Evolutionary conservation across 2,888 invertebrate genomes (phyloP), one percentile per base, ranked within the genome.

Genomic region (Deilephila porcellus): DNA sequence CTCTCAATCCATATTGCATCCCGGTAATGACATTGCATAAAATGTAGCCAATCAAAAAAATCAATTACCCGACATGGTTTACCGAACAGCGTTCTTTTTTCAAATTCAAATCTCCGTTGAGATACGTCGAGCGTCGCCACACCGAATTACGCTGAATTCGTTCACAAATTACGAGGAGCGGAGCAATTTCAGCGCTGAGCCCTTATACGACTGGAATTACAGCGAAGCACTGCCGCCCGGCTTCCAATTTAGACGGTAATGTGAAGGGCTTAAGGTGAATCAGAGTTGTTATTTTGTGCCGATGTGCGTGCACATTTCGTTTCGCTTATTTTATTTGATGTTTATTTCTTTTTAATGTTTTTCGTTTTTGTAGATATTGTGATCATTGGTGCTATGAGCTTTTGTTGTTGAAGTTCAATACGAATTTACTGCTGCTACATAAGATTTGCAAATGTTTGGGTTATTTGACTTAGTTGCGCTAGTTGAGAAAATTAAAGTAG

Each of bases 241-340:
- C 67, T 74, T 74, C 76, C 76, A 74, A 76, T 76, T 74, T 74
- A 74, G 73, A 52, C 60, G 45, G 73, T 76, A 76, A 76, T 76
- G 76, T 74, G 72, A 74, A 73, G 76, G 76, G 75, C 74, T 74
- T 72, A 74, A 74, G 74, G 74, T 74, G 72, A 74, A 74, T 74
- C 74, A 74, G 72, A 60, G 70, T 74, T 74, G 74, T 74, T 74
- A 74, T 74, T 74, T 72, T 74, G 73, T 52, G 34, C 53, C 53
- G 25, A 19, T 63, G 73, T 62, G 53, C 25, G 53, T 71, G 71
- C 71, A 73, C 37, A 62, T 29, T 73, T 34, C 7, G 37, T 14
- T 56, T 56, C 17, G 11, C 56, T 56, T 56, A 8, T 56, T 53
- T 8, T 19, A 56, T 70, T 70, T 62, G 62, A 29, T 62, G 45